Evolutionary conservation across 1,140 invertebrate genomes (phyloP).

Genomic region (Gonioctena quinquepunctata): DNA sequence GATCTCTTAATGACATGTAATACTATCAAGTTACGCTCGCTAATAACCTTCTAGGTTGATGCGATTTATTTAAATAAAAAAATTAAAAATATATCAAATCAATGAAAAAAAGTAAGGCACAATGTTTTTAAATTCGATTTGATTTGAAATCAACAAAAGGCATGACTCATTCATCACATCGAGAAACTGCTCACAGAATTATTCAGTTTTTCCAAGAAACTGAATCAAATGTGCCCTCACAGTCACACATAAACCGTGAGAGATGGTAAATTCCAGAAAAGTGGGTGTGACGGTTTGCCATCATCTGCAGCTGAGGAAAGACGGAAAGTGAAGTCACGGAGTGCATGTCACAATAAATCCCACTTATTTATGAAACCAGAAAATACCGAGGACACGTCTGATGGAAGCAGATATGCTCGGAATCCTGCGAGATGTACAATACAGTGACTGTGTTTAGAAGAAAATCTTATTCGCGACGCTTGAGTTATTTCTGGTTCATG

Average conservation of each 20-base stretch:
- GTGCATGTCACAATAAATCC: constrained; percentile 47
- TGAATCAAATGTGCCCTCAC: constrained; percentile 7
- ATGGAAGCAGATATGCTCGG: constrained; percentile 24
- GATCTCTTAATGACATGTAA: no score
- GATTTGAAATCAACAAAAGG: no score
- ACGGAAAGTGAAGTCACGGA: constrained; percentile 44
- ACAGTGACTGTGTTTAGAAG: background rate
- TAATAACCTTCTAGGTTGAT: no score
- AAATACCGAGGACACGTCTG: constrained; percentile 36
- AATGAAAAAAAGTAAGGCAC: no score
- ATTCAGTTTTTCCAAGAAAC: no score
- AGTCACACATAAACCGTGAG: constrained; percentile 22
- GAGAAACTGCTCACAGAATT: no score
- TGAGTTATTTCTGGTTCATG: constrained; percentile 3
- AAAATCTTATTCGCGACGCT: background rate
- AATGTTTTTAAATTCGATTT: no score
- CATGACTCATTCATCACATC: no score
- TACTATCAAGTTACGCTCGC: no score
- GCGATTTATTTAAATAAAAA: no score
- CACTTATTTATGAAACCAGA: constrained; percentile 47
- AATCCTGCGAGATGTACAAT: constrained; percentile 13
- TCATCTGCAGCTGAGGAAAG: constrained; percentile 43
- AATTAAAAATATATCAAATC: no score
- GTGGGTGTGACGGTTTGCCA: constrained; percentile 41
- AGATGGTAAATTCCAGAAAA: constrained; percentile 40